Percentiles rank a stretch among this genome's conserved stretches.
These are phyloP conservation scores for Siderastrea radians DNA, from an alignment of 92 coral and sea anemone species.

Conservation along the genomic window DNA sequence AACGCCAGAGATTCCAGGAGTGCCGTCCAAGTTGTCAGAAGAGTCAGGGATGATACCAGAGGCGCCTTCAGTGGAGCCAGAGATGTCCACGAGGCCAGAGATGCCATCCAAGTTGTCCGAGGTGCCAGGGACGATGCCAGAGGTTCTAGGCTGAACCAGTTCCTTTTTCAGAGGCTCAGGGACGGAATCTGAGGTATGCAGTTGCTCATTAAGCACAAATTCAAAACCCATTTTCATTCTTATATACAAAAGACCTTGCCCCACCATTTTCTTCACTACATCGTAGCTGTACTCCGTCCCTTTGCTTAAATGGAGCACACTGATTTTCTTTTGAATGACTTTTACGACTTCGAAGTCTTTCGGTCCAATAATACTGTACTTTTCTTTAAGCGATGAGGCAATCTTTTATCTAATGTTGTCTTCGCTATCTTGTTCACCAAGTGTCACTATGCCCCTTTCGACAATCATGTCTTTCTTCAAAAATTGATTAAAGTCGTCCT, in stretches of 20 bases:
- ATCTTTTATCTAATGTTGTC: too few species aligned
- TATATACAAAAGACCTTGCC: constrained; percentile 75
- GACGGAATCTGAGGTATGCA: constrained; percentile 41
- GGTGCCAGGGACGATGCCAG: constrained; percentile 1
- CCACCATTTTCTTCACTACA: constrained; percentile 67
- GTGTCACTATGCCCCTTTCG: too few species aligned
- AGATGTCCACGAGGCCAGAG: neutral
- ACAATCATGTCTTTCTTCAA: too few species aligned
- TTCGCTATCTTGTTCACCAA: too few species aligned
- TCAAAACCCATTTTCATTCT: constrained; percentile 65
- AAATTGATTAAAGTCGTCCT: too few species aligned
- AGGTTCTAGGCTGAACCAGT: neutral
- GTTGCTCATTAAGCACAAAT: constrained; percentile 35
- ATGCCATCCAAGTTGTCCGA: neutral
- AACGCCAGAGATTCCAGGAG: constrained; percentile 1
- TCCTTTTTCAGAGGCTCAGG: neutral
- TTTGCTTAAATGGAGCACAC: constrained; percentile 40
- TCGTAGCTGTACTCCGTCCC: constrained; percentile 61
- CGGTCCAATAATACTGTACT: constrained; percentile 48
- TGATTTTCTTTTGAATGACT: constrained; percentile 68
- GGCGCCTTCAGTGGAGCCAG: constrained; percentile 1
- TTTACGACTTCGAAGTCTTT: constrained; percentile 73
- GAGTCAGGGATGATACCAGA: constrained; percentile 13
- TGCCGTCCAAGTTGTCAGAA: neutral
- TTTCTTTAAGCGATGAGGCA: neutral